These are phyloP conservation scores for Polyploca ridens DNA, from an alignment of 2,888 invertebrate genomes.

Conservation along the genomic window DNA sequence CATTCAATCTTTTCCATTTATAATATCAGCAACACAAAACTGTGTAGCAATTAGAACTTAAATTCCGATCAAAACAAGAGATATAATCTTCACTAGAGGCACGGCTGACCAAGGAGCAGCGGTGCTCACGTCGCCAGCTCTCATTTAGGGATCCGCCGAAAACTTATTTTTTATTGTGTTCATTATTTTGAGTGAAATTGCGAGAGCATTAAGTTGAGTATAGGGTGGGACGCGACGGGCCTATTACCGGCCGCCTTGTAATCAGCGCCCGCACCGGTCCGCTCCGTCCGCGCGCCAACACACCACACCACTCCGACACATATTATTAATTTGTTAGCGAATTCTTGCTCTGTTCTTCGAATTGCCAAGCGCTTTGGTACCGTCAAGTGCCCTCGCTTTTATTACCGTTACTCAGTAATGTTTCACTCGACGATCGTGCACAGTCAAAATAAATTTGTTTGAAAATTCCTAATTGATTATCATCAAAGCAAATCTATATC, in stretches of 20 bases:
- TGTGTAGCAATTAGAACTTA: too few relatives aligned
- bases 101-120: constrained; percentile 44
- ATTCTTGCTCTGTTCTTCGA: constrained; percentile 50
- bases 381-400: constrained; percentile 20
- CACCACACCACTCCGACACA: constrained; percentile 44
- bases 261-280: constrained; percentile 69
- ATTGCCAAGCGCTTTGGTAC: constrained; percentile 36
- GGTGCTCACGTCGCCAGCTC: constrained; percentile 64
- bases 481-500: too few relatives aligned
- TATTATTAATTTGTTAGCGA: constrained; percentile 78
- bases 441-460: too few relatives aligned
- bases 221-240: constrained; percentile 77
- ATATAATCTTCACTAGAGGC: constrained; percentile 48
- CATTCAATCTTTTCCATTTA: too few relatives aligned
- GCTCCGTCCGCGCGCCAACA: constrained; percentile 52
- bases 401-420: constrained; percentile 9
- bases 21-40: too few relatives aligned
- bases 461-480: too few relatives aligned
- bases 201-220: constrained; percentile 84
- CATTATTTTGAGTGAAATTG: constrained; percentile 83
- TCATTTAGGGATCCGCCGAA: constrained; percentile 69
- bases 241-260: constrained; percentile 78
- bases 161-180: constrained; percentile 78
- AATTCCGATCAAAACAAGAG: constrained; percentile 24
- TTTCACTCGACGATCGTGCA: not conserved